Evolutionary conservation across 2,797 vertebrate genomes (phyloP).

Genomic region (Syncerus caffer): DNA sequence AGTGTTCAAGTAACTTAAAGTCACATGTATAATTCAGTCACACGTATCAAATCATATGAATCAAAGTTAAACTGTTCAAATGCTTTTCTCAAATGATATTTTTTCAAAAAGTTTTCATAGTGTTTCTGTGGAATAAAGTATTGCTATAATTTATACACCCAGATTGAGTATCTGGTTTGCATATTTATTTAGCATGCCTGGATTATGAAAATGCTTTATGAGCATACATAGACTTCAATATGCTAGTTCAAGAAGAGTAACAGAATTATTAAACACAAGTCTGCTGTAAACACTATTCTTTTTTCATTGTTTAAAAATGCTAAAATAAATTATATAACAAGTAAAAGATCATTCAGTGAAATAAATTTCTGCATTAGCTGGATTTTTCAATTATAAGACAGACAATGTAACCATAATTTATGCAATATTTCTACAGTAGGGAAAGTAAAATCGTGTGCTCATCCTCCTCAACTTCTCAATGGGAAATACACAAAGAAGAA

Average conservation of each 20-base stretch:
- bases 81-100: neutral
- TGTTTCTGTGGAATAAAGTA: neutral
- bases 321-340: neutral
- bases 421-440: slow-evolving; percentile 57
- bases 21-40: neutral
- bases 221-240: neutral
- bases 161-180: neutral
- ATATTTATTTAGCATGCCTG: neutral
- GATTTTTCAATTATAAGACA: neutral
- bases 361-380: neutral
- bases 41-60: neutral
- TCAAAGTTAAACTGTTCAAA: neutral
- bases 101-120: neutral
- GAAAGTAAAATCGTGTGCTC: slow-evolving; percentile 42
- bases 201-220: neutral
- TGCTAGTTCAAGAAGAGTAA: neutral
- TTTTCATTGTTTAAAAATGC: neutral
- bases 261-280: neutral
- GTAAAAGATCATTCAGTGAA: neutral
- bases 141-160: neutral
- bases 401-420: neutral
- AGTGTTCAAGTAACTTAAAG: neutral
- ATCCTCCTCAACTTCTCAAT: slow-evolving; percentile 52
- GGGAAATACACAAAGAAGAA: neutral
- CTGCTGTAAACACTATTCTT: neutral